phyloP scores from a whole-genome alignment of 35 echinoderm and acorn worm species.

The Holothuria glaberrima region DNA sequence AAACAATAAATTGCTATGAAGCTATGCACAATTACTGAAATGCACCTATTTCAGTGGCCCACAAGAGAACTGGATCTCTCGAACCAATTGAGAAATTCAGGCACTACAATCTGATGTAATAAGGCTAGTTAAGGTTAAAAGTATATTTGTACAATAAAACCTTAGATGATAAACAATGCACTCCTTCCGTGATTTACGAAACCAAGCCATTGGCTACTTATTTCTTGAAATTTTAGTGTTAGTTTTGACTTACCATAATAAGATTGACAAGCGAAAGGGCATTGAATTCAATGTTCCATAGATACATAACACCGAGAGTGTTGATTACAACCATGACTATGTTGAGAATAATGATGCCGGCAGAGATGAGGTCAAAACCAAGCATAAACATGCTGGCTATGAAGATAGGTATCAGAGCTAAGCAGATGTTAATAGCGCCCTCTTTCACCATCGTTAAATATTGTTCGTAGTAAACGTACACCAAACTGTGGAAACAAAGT shows the following conservation, averaged over 20 bases:
- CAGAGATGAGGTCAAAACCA: conserved; percentile 84
- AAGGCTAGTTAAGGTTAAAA: too few species aligned
- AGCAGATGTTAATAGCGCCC: conserved; percentile 67
- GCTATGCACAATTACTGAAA: too few species aligned
- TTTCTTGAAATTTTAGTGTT: too few species aligned
- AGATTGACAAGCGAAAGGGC: conserved; percentile 95
- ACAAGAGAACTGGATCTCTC: too few species aligned
- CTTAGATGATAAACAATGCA: too few species aligned
- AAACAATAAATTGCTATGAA: too few species aligned
- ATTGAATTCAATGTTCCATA: conserved; percentile 97
- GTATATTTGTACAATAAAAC: too few species aligned
- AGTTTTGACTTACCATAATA: conserved; percentile 80
- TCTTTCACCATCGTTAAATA: conserved; percentile 89
- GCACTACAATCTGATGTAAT: too few species aligned
- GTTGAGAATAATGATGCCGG: conserved; percentile 80
- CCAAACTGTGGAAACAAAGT: conserved; percentile 66
- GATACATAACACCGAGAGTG: conserved; percentile 92
- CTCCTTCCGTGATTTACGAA: too few species aligned
- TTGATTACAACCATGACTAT: conserved; percentile 92
- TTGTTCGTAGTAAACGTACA: conserved; percentile 98
- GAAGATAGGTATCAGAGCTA: conserved; percentile 92
- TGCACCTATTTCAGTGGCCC: too few species aligned
- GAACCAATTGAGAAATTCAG: too few species aligned
- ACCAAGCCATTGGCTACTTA: too few species aligned
- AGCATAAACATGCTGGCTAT: conserved; percentile 87